A percentile compares a stretch with the other conserved stretches of the same genome.
phyloP scores from a whole-genome alignment of 2,113 vertebrate species.

The Illadopsis cleaveri region DNA sequence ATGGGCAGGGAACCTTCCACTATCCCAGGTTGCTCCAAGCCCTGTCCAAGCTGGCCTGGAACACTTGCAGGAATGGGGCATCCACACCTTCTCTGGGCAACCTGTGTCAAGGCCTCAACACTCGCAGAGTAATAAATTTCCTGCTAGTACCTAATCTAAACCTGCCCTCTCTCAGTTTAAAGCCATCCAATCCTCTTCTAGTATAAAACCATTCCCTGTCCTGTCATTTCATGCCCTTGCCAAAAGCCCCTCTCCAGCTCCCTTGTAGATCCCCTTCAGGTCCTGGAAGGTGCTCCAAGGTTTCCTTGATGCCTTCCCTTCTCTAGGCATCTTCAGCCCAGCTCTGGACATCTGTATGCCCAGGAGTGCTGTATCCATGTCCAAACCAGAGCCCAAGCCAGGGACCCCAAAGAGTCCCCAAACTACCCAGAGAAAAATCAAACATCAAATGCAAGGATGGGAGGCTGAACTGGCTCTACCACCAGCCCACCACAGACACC shows the following conservation, averaged over 20 bases:
- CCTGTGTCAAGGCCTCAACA: neutral
- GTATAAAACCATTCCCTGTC: neutral
- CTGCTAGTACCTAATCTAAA: neutral
- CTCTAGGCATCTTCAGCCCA: neutral
- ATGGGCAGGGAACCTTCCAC: neutral
- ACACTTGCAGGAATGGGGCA: neutral
- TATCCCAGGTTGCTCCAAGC: neutral
- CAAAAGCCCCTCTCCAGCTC: neutral
- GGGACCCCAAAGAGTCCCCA: neutral
- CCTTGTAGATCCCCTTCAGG: neutral
- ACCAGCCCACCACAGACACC: neutral
- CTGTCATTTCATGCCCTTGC: neutral
- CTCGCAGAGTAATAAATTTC: neutral
- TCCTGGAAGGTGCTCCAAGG: neutral
- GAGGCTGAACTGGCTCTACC: neutral
- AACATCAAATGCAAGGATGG: neutral
- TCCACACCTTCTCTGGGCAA: neutral
- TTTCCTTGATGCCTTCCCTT: neutral
- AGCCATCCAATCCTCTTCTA: neutral
- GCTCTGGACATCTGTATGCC: neutral
- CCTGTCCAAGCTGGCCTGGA: neutral
- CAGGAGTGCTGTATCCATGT: accelerated
- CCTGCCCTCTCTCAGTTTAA: neutral
- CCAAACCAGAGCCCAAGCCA: neutral
- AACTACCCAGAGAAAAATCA: neutral